Percentiles rank a stretch among this genome's conserved stretches.
phyloP scores from a whole-genome alignment of 1,140 invertebrate genomes.

The Linepithema humile region DNA sequence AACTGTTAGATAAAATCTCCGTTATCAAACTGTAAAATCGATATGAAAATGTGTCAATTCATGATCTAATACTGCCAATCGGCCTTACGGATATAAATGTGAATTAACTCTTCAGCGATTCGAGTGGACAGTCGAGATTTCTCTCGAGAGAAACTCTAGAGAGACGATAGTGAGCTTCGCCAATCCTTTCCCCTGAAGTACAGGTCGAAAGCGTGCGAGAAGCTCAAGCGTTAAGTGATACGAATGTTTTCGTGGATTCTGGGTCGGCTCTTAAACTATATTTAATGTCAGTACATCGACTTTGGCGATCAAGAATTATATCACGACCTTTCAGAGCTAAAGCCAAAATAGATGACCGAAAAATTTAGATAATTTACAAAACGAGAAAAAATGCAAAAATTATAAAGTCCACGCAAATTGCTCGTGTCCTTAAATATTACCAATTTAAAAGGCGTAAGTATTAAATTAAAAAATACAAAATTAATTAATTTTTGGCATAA shows the following conservation, averaged over 20 bases:
- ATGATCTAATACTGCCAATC: slow-evolving; percentile 1
- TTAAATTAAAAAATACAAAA: no score
- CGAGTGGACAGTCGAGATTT: slow-evolving; percentile 57
- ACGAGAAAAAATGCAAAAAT: not conserved
- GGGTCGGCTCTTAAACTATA: slow-evolving; percentile 78
- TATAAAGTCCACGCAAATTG: not conserved
- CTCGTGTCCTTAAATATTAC: not conserved
- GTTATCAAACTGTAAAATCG: not conserved
- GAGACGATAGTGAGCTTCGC: not conserved
- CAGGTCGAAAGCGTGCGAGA: slow-evolving; percentile 23
- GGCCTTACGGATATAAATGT: slow-evolving; percentile 59
- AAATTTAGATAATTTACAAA: not conserved
- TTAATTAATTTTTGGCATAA: no score
- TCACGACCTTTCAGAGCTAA: slow-evolving; percentile 60
- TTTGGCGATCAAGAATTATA: slow-evolving; percentile 69
- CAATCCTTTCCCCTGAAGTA: slow-evolving; percentile 3
- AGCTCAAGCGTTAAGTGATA: slow-evolving; percentile 77
- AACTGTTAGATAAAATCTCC: not conserved
- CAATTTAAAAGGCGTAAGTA: no score
- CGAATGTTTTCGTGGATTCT: slow-evolving; percentile 76
- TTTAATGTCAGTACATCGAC: slow-evolving; percentile 76
- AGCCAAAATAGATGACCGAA: not conserved
- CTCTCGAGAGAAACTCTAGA: slow-evolving; percentile 32
- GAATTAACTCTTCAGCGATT: slow-evolving; percentile 65
- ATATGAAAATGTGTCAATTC: slow-evolving; percentile 23